A percentile compares a stretch with the other conserved stretches of the same genome.
phyloP scores from a whole-genome alignment of 2,888 invertebrate species.

The Drosophila hamatofila region DNA sequence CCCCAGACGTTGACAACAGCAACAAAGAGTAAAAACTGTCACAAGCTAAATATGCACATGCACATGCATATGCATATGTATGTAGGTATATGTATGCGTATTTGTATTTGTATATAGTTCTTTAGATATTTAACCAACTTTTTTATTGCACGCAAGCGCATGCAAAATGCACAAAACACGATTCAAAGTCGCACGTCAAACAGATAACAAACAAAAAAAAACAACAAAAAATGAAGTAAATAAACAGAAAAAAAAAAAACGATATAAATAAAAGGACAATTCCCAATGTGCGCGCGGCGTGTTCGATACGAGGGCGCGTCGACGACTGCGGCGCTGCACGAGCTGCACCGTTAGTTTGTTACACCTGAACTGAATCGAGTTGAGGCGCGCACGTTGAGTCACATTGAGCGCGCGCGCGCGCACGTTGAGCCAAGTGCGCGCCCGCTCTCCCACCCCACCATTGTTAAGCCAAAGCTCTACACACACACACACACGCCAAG shows the following conservation, averaged over 20 bases:
- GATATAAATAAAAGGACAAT: constrained; percentile 13
- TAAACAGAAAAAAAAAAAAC: constrained; percentile 10
- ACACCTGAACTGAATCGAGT: constrained; percentile 71
- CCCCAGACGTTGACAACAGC: constrained; percentile 47
- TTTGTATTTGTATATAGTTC: neutral
- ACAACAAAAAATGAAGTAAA: constrained; percentile 11
- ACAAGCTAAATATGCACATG: neutral
- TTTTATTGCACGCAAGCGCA: constrained; percentile 37
- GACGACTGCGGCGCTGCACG: constrained; percentile 70
- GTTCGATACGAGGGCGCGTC: constrained; percentile 70
- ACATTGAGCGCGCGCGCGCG: constrained; percentile 16
- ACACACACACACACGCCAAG: constrained; percentile 6
- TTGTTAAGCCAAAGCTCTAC: constrained; percentile 47
- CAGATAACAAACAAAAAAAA: constrained; percentile 8
- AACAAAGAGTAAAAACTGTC: constrained; percentile 6
- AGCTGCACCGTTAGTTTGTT: constrained; percentile 80
- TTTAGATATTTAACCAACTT: constrained; percentile 44
- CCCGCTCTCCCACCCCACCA: constrained; percentile 34
- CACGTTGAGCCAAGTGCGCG: constrained; percentile 56
- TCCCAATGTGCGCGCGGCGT: constrained; percentile 52
- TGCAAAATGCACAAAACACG: constrained; percentile 30
- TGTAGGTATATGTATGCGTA: neutral
- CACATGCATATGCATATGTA: neutral
- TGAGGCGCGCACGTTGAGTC: constrained; percentile 25
- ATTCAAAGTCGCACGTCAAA: constrained; percentile 39